Evolutionary conservation across 2,113 vertebrate species (phyloP), one percentile per base, ranked within the genome.

Genomic region (Ceyx melanurus): DNA sequence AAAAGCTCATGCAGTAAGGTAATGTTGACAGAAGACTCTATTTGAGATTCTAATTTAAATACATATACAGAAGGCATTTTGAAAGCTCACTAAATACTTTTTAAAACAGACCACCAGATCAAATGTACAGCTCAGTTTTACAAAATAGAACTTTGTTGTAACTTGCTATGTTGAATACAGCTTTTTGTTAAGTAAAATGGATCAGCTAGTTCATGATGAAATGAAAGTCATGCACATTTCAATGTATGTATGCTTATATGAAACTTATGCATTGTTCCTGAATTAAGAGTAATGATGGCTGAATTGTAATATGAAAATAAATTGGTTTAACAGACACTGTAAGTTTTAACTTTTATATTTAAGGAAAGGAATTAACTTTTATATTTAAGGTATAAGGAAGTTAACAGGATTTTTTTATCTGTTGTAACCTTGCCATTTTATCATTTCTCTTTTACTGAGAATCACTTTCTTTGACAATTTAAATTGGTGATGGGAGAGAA

Each of bases 1-100:
- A 95, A 95, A 96, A 97, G 97, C 91, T 97, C 97, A 98, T 98
- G 97, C 98, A 98, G 82, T 85, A 95, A 94, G 68, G 92, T 62
- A 87, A n/a, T 51, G 73, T 80, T 88, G 72, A 92, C 78, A 93
- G 82, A 86, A 85, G 37, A 75, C n/a, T 70, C 48, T 0, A 81
- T 71, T 0, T 71, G 85, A 87, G 50, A 54, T 42, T 92, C 64
- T 64, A 89, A 56, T 79, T 89, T 61, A 87, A 87, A 77, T 50
- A 60, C 13, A 21, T 18, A 42, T 28, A 66, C 28, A 43, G 28
- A 60, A 90, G 35, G 26, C 21, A 66, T 72, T 88, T 71, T 61
- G 62, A 85, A 82, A 96, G 46, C 14, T 67, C 29, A 75, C 40
- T 43, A 11, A 58, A 60, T 25, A 35, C 7, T 25, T 86, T 74